Evolutionary conservation across 2,797 vertebrate genomes (phyloP), one percentile per base, ranked within the genome.

Genomic region (Oophaga sylvatica): DNA sequence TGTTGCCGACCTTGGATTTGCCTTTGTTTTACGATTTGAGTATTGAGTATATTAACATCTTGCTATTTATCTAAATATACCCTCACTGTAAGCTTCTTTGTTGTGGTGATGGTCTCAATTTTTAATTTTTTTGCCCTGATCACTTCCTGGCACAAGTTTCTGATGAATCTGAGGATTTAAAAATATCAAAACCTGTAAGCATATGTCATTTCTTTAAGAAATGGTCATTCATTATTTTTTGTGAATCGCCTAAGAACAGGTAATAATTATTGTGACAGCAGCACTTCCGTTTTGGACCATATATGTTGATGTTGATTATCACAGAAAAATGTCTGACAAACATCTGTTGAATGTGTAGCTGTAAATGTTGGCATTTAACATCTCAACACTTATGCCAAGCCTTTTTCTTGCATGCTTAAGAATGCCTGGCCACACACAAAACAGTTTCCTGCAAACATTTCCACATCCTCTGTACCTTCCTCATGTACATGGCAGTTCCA

Each of bases 391-490:
- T 81, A 67, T 88, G 87, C 77, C 87, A 88, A 81, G 60, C 59
- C 73, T 88, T 88, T 84, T 88, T 63, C 65, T 84, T 84, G 65
- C 67, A 84, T 77, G n/a, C 76, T 63, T 84, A 80, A 71, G 82
- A 88, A 88, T 84, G 87, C 84, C 82, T 80, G 87, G 87, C 63
- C 78, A 83, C 63, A 87, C 65, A 81, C 83, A 76, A 85, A 63
- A 85, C 77, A 67, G 87, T 85, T 88, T 88, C 87, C 87, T 88
- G 87, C 83, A 85, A 88, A 85, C 83, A 88, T 85, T 88, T 85
- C 68, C 87, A 77, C 78, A 81, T 88, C 83, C 87, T 88, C 48
- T 48, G 31, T 81, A 81, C 83, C 70, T 88, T 88, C 87, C 83
- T 88, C 83, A 83, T 29, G 45, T 70, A 81, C 68, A 56, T 60